Evolutionary conservation across 1,140 invertebrate species (phyloP).

Genomic region (Meloidogyne floridensis): DNA sequence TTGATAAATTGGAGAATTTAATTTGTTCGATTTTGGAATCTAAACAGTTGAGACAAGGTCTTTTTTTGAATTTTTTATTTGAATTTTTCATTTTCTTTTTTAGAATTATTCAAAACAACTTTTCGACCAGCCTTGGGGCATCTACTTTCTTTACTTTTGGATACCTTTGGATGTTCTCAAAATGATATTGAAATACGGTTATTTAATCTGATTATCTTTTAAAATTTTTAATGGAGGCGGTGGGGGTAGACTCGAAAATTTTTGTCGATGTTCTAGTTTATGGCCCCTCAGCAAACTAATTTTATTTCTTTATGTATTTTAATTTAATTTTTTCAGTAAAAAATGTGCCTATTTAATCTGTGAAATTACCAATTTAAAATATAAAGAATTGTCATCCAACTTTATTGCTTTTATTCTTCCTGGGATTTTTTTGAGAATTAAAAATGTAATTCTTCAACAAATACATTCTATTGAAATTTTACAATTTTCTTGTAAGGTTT

Average conservation of each 20-base stretch:
- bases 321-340: not conserved
- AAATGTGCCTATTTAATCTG: slow-evolving; percentile 10
- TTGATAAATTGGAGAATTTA: not conserved
- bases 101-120: slow-evolving; percentile 21
- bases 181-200: slow-evolving; percentile 23
- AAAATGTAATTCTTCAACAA: not conserved
- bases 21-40: not conserved
- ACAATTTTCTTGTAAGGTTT: not conserved
- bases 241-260: no score
- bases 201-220: not conserved
- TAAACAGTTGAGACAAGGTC: not conserved
- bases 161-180: slow-evolving; percentile 16
- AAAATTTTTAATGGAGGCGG: not conserved
- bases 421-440: slow-evolving; percentile 11
- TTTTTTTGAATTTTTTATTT: not conserved
- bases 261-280: no score
- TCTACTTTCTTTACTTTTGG: slow-evolving; percentile 9
- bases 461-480: slow-evolving; percentile 16
- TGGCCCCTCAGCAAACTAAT: no score
- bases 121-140: slow-evolving; percentile 23
- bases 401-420: slow-evolving; percentile 28
- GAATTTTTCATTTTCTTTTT: not conserved
- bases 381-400: slow-evolving; percentile 11
- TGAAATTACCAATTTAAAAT: slow-evolving; percentile 10
- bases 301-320: not conserved